Evolutionary conservation across 1,140 invertebrate species (phyloP).

Genomic region (Drosophila willistoni): DNA sequence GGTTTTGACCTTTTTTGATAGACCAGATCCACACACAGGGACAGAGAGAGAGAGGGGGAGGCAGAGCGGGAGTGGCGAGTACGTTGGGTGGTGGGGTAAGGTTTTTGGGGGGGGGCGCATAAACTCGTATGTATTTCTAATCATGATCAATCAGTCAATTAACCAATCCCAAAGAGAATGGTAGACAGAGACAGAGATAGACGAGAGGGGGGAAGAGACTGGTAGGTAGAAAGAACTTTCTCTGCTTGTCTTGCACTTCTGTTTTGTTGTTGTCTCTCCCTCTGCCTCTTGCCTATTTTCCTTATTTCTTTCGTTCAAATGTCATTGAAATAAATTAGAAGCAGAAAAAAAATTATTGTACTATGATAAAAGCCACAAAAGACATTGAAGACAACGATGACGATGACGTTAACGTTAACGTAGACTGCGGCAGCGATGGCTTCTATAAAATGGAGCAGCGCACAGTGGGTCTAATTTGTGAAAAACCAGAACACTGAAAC

Average conservation of each 20-base stretch:
- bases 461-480: background rate
- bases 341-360: slow-evolving; percentile 31
- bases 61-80: background rate
- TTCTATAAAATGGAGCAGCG: background rate
- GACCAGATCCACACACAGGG: background rate
- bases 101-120: background rate
- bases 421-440: slow-evolving; percentile 8
- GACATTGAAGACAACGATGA: slow-evolving; percentile 30
- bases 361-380: slow-evolving; percentile 64
- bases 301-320: slow-evolving; percentile 55
- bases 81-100: too few species aligned
- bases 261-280: slow-evolving; percentile 10
- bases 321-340: slow-evolving; percentile 80
- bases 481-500: too few species aligned
- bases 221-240: slow-evolving; percentile 38
- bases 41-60: background rate
- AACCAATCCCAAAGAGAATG: background rate
- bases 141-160: slow-evolving; percentile 8
- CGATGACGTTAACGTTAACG: background rate
- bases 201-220: background rate
- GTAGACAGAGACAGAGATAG: too few species aligned
- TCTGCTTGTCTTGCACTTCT: slow-evolving; percentile 19
- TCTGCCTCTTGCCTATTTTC: slow-evolving; percentile 8
- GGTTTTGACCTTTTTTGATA: slow-evolving; percentile 15
- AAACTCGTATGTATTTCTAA: slow-evolving; percentile 4